Base-by-base conservation (phyloP, 2,888 invertebrate genomes). In the Incurvaria masculella region DNA sequence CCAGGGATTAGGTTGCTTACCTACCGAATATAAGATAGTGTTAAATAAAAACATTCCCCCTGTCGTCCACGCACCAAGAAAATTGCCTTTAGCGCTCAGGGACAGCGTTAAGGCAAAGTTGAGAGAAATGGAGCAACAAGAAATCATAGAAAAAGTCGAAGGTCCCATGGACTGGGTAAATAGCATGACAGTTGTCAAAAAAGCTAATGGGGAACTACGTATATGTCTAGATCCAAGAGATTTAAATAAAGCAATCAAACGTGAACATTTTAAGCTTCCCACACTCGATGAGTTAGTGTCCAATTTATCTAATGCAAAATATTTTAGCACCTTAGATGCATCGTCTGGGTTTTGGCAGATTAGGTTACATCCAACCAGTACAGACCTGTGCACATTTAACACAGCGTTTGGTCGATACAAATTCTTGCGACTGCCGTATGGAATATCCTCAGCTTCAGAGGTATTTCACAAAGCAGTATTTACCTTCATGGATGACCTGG, bases 331-430 rank as follows among this genome's bases (percentile, higher is more conserved):
- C 1, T 19, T 52, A 4, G 52, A 41, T 33, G 19, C 21, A 27
- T 46, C 11, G 26, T 47, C 20, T 44, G 46, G 33, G 44, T 14
- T 38, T 46, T 26, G 45, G 42, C n/a, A 23, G 40, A 39, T 38
- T 46, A 39, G 51, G 33, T 42, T 57, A 41, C 39, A 52, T 17
- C 20, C 45, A 2, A 40, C 46, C n/a, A 47, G 44, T 5, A 51
- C 56, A 4, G 52, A 57, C 18, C 44, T 56, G 2, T 55, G 56
- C 10, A 57, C 56, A 2, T 58, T 58, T 42, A 57, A 55, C 19
- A 57, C 56, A n/a, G 42, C 41, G 1, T 56, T 53, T 49, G 55
- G 55, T 1, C 51, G 58, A 33, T 58, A 51, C 44, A 56, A 54
- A 49, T 57, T 49, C 53, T 45, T 55, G 16, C 27, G 55, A 1